Evolutionary conservation across 2,888 invertebrate species (phyloP).

Genomic region (Globia sparganii): DNA sequence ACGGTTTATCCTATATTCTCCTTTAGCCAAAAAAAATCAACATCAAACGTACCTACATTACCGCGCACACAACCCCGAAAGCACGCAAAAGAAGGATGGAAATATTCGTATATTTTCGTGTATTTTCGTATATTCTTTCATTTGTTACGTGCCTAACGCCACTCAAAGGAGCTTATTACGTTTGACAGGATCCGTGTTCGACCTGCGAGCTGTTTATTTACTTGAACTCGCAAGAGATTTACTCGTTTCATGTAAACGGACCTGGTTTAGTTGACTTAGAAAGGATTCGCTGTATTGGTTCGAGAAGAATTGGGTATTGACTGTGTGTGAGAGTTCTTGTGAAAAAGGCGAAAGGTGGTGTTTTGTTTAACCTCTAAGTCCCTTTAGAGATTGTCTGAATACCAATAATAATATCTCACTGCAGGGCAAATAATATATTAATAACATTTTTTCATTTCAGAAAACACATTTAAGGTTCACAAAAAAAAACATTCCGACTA

Average conservation of each 20-base stretch:
- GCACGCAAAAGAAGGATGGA: slow-evolving; percentile 64
- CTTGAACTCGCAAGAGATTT: slow-evolving; percentile 64
- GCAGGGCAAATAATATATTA: no score
- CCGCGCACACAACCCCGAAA: slow-evolving; percentile 42
- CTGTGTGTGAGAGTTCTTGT: not conserved
- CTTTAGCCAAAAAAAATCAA: not conserved
- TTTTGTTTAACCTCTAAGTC: not conserved
- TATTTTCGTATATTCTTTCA: slow-evolving; percentile 74
- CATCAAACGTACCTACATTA: slow-evolving; percentile 39
- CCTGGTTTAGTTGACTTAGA: slow-evolving; percentile 54
- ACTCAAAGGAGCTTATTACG: slow-evolving; percentile 79
- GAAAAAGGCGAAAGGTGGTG: not conserved
- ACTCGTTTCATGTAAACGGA: slow-evolving; percentile 59
- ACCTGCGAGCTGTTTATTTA: slow-evolving; percentile 65
- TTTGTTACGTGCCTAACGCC: slow-evolving; percentile 78
- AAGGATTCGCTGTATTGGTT: slow-evolving; percentile 36
- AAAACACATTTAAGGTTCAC: no score
- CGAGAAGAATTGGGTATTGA: slow-evolving; percentile 27
- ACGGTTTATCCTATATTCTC: not conserved
- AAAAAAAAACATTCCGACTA: no score
- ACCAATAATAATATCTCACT: not conserved
- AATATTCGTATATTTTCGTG: slow-evolving; percentile 71
- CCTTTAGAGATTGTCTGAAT: not conserved
- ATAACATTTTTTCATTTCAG: no score
- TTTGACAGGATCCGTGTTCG: slow-evolving; percentile 73